Percentiles rank a stretch among this genome's conserved stretches.
Conservation (phyloP, 2,797 vertebrate genomes). For the Melanogrammus aeglefinus region DNA sequence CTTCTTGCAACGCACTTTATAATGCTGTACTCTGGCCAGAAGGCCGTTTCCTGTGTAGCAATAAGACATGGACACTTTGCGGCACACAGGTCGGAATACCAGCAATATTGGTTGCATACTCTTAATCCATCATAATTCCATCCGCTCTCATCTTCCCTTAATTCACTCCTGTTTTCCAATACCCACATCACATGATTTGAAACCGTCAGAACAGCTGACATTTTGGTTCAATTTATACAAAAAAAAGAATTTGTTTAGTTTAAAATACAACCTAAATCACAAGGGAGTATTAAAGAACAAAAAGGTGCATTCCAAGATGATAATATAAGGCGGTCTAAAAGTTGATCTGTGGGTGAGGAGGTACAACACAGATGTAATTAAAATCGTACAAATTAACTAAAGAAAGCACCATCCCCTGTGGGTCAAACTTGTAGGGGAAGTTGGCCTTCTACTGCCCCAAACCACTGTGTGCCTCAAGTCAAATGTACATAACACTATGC, state of each 20-base stretch:
- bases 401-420: neutral
- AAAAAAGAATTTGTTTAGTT: neutral
- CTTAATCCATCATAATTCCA: neutral
- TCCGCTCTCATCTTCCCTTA: neutral
- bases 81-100: conserved; percentile 1
- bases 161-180: neutral
- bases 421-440: neutral
- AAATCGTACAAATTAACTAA: neutral
- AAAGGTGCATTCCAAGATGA: neutral
- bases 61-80: conserved; percentile 17
- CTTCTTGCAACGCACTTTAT: conserved; percentile 43
- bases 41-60: conserved; percentile 8
- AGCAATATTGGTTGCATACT: neutral
- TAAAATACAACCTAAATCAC: neutral
- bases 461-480: conserved; percentile 40
- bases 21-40: conserved; percentile 21
- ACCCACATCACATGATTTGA: neutral
- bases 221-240: neutral
- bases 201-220: neutral
- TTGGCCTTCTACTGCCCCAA: conserved; percentile 24
- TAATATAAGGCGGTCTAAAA: neutral
- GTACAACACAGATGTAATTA: neutral
- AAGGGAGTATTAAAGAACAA: neutral
- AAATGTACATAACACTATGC: conserved; percentile 28
- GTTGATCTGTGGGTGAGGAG: neutral